Evolutionary conservation across 1,140 invertebrate genomes (phyloP).

Genomic region (Musca domestica): DNA sequence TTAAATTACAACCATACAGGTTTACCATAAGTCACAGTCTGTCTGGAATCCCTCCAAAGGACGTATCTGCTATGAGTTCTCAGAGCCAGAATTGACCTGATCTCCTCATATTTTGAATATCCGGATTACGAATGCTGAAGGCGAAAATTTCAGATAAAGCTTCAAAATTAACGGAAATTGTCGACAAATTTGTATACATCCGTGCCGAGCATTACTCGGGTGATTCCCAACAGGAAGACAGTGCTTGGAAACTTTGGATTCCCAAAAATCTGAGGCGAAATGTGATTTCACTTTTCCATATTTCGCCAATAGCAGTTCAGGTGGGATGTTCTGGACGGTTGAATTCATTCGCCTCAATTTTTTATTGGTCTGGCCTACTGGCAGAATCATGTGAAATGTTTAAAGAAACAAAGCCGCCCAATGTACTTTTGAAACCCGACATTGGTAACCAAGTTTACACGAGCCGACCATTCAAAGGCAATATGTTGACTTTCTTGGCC

Average conservation of each 20-base stretch:
- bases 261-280: neutral
- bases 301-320: neutral
- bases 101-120: too few species aligned
- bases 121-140: neutral
- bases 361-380: too few species aligned
- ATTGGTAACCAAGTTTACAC: neutral
- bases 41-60: too few species aligned
- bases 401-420: slow-evolving; percentile 2
- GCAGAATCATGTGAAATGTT: slow-evolving; percentile 4
- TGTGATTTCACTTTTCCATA: neutral
- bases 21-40: slow-evolving; percentile 46
- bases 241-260: neutral
- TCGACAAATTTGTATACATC: slow-evolving; percentile 13
- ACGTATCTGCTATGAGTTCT: too few species aligned
- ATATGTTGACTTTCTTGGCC: slow-evolving; percentile 26
- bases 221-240: neutral
- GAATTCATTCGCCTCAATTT: too few species aligned
- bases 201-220: slow-evolving; percentile 6
- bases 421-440: neutral
- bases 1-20: slow-evolving; percentile 29
- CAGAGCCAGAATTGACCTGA: too few species aligned
- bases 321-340: neutral
- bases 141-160: neutral
- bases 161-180: too few species aligned
- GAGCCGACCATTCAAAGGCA: slow-evolving; percentile 22